Evolutionary conservation across 2,888 invertebrate genomes (phyloP), one percentile per base, ranked within the genome.

Genomic region (Capitulum mitella): DNA sequence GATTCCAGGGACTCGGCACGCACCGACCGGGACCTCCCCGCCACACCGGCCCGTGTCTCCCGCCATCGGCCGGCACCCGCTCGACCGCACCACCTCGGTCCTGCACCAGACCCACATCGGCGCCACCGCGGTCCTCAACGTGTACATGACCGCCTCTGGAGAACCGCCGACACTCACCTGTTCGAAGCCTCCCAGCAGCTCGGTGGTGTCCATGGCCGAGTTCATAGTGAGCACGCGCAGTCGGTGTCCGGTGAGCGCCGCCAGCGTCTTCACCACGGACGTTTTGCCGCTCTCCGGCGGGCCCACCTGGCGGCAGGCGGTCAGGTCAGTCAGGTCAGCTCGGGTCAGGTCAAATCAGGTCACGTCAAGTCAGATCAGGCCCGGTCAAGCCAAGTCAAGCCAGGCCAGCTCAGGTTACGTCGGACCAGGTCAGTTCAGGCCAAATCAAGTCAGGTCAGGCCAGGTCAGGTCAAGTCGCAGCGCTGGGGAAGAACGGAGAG

Each of bases 121-220:
- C n/a, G n/a, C n/a, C n/a, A n/a, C n/a, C n/a, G n/a, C n/a, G n/a
- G n/a, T n/a, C n/a, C n/a, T n/a, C n/a, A n/a, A n/a, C 22, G 54
- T 22, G 6, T 12, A n/a, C n/a, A n/a, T n/a, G 10, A 58, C 58
- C 58, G 1, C 29, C 58, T 6, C 58, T n/a, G 58, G 16, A 29
- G 22, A 19, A 5, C 6, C 12, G 10, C 16, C 19, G 16, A 19
- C 10, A 85, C 89, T 87, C 83, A 92, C 91, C 91, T 99, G 99
- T 88, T 99, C 99, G 86, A 98, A 99, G 81, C 97, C 96, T 78
- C 99, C 99, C 1, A 98, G 88, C 78, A 98, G 90, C 85, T 98
- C 97, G 0, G 93, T 93, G 0, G 97, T 95, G 84, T 98, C 98
- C 92, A 95, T 97, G 54, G 94, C 92, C 48, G 95, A 92, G 83